Base-by-base conservation (phyloP, 2,797 vertebrate genomes). In the Pseudotriccus pelzelni region DNA sequence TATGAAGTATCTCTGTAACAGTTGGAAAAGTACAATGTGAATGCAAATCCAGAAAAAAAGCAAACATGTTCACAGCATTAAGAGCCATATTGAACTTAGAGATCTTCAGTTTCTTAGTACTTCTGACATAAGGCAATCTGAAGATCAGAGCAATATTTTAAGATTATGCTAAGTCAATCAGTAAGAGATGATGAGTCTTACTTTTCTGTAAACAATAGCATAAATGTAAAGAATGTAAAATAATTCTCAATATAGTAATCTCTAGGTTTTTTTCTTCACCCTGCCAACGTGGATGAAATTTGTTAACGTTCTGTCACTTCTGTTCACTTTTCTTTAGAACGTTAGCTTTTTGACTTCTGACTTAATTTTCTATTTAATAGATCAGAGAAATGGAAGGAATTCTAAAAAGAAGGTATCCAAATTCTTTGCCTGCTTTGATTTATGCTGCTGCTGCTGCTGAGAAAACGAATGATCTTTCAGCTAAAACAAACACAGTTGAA, bases 341-440 rank as follows among this genome's bases (percentile, higher is more conserved):
- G 39, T 63, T 14, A 25, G 74, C 9, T 47, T 68, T 87, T 85
- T 90, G 24, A 82, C 34, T 23, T 87, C 49, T 76, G 24, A 73
- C 41, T 34, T 76, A 7, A 41, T 27, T 78, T 93, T 63, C n/a
- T 92, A 96, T 87, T 88, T 50, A 58, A 60, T 59, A 98, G 98
- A 97, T 98, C 81, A 98, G 97, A 76, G 98, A 98, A 97, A 98
- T 98, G 98, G 98, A 98, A 98, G 97, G 98, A 74, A 98, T 99
- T 90, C 92, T 99, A 12, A 98, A 97, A 93, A 97, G 97, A 87
- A 98, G 98, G 66, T 98, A 99, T 84, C 99, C 99, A 85, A 99
- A 99, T 97, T 99, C 99, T 37, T 96, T 99, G 76, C 99, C 99
- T 20, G 98, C 99, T 91, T 98, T 99, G 90, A 99, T 99, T 84